Base-by-base conservation (phyloP, 1,140 invertebrate genomes). In the Scaptomyza hsui region DNA sequence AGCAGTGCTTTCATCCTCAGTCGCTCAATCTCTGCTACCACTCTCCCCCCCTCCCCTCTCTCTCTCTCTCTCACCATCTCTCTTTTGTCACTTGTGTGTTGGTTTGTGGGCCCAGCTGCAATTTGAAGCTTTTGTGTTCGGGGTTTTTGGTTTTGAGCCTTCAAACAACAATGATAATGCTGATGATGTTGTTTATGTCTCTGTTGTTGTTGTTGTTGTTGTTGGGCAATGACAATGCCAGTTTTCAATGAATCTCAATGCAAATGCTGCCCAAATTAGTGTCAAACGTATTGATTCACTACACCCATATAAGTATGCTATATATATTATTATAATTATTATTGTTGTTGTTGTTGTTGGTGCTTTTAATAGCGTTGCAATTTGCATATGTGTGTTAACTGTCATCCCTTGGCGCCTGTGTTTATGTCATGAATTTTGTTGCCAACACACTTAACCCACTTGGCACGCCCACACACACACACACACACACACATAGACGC, bases 391-490 rank as follows among this genome's bases (percentile, higher is more conserved):
- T 80, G 63, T 76, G 80, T 70, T 72, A 80, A 65, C 49, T 51
- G 44, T 59, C 64, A 16, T 59, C 42, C 35, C 55, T 60, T 32
- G 42, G 35, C 68, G 60, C 68, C 59, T 72, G 41, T 56, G 37
- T 60, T 45, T 59, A 68, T 85, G 80, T 76, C 18, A 73, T 86
- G 81, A 73, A 86, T 80, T 29, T 85, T 85, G 72, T 72, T 69
- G 80, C 76, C 70, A 86, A 86, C 81, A 85, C 80, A 86, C 80
- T 85, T 85, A 85, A 85, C 80, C 80, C 78, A 82, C 74, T 81
- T 81, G 78, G 56, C 78, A 60, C 78, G 57, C 52, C 56, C 41
- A 44, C 47, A 1, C 16, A 39, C 7, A 3, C n/a, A 1, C n/a
- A 10, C 21, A 19, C 21, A 9, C 12, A 39, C 35, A 7, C 4